Evolutionary conservation across 2,888 invertebrate species (phyloP), one percentile per base, ranked within the genome.

Genomic region (Chaetogeoica ovagalla): DNA sequence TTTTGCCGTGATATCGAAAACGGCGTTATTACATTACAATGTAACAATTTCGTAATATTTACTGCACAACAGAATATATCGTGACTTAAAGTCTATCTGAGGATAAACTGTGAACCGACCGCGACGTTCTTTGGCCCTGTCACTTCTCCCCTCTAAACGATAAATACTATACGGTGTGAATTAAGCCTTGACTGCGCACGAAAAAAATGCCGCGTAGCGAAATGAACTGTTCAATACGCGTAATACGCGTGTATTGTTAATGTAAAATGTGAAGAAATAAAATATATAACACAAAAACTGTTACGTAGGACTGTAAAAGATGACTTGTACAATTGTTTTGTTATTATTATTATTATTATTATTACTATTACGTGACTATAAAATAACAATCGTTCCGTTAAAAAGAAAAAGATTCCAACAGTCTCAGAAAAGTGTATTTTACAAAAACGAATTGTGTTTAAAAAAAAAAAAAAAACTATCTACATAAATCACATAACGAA

Each of bases 91-190:
- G 39, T 63, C 23, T 71, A 79, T 55, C 23, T 19, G 23, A 71
- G 19, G 63, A 57, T 63, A 79, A 23, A 66, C 43, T 60, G 79
- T 39, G 19, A 55, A 55, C 55, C 55, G 39, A 69, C 60, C 39
- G 52, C 39, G 52, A 62, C 79, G 39, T 79, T 79, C 79, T 71
- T 79, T 71, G 62, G 52, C 4, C 63, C 70, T 65, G 37, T 75
- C 59, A 75, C 65, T 75, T n/a, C 37, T 15, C 30, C 52, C 63
- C 72, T 63, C n/a, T 13, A 5, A 19, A 57, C 15, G 39, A 11
- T 30, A 75, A 59, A 59, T 15, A 55, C 57, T 23, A n/a, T n/a
- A 23, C 15, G 21, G 57, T 57, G 57, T 75, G 23, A 75, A 75
- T 68, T 15, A 75, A 68, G 23, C 23, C n/a, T 30, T 30, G 30